Evolutionary conservation across 2,797 vertebrate genomes (phyloP), one percentile per base, ranked within the genome.

Genomic region (Phyllotis vaccarum): DNA sequence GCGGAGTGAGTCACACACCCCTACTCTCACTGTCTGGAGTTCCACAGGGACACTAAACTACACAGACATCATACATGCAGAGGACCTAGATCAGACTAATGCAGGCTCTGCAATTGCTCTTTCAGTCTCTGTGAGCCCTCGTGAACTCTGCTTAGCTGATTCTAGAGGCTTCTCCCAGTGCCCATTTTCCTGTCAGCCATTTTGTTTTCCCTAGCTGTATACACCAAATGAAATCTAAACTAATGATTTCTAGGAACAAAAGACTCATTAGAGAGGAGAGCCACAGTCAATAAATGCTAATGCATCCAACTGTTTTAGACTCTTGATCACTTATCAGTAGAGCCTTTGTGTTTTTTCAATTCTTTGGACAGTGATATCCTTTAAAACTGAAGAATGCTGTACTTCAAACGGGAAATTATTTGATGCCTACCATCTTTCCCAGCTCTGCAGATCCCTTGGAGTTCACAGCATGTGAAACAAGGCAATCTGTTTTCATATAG

Each of bases 401-500:
- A 74, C 81, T 91, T 85, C 72, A 79, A 56, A 37, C 6, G 27
- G 34, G 22, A 56, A 62, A 74, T 58, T 49, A 56, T 58, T 52
- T 90, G 70, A 16, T 31, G 58, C 54, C 64, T 79, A 49, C 27
- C 88, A 66, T 90, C n/a, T 96, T 82, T 94, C 72, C 85, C 54
- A 80, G 49, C 43, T 92, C 43, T 72, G 88, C 74, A 43, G 49
- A 82, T 92, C 58, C n/a, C 82, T 95, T 40, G 31, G 64, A 89
- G 74, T 60, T 93, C 92, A 91, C 90, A 95, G 94, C 89, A 91
- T 83, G 89, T 27, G 90, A 86, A 94, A 90, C 64, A 94, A 72
- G 83, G 74, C 91, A 95, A 95, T 95, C 93, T 96, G 95, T 92
- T 95, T 96, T 96, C 86, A 95, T 93, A 95, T 87, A 92, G 72